phyloP scores from a whole-genome alignment of 2,888 invertebrate species.

The Parthenolecanium corni region DNA sequence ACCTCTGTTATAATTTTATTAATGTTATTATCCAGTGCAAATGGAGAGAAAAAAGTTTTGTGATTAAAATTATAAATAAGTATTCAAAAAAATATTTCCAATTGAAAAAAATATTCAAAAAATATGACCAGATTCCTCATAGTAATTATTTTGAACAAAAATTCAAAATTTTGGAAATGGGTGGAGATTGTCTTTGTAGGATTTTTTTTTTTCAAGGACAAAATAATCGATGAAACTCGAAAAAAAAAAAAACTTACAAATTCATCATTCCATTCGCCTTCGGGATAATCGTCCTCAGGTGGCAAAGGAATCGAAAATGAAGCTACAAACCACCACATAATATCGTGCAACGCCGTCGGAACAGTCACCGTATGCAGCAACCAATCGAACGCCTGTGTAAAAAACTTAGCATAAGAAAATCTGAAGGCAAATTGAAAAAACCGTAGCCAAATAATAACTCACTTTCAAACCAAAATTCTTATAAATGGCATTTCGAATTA shows the following conservation, averaged over 20 bases:
- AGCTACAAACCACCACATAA: conserved; percentile 93
- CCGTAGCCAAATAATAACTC: conserved; percentile 23
- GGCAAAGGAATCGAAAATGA: conserved; percentile 45
- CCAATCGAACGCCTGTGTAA: conserved; percentile 76
- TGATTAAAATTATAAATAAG: too few relatives aligned
- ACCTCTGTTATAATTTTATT: too few relatives aligned
- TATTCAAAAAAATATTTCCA: too few relatives aligned
- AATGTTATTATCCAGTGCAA: too few relatives aligned
- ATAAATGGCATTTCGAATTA: conserved; percentile 53
- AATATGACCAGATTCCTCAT: too few relatives aligned
- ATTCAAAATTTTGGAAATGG: too few relatives aligned
- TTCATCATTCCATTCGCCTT: conserved; percentile 26
- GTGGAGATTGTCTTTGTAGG: too few relatives aligned
- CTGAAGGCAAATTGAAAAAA: background rate
- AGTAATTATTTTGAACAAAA: too few relatives aligned
- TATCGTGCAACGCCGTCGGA: conserved; percentile 81
- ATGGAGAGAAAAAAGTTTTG: too few relatives aligned
- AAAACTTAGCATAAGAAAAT: background rate
- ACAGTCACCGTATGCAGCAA: conserved; percentile 81
- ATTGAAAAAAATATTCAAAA: too few relatives aligned
- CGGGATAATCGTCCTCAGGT: conserved; percentile 8
- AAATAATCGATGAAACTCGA: too few relatives aligned
- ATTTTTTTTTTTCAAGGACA: too few relatives aligned
- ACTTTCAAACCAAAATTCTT: conserved; percentile 79
- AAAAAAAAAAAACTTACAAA: conserved; percentile 10